Evolutionary conservation across 2,797 vertebrate genomes (phyloP).

Genomic region (Pyrocephalus nanus): DNA sequence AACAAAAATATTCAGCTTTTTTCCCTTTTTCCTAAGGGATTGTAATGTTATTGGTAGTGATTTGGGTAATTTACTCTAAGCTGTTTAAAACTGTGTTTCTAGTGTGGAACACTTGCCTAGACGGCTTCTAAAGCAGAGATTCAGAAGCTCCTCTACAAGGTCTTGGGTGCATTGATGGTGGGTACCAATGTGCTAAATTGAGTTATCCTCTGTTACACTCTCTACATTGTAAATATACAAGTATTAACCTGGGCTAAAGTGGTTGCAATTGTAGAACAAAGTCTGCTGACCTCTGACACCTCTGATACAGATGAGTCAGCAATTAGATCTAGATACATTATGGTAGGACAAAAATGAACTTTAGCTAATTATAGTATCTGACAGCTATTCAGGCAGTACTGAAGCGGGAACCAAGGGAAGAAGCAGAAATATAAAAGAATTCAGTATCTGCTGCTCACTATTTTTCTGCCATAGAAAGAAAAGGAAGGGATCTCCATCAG

Average conservation of each 20-base stretch:
- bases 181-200: not conserved
- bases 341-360: not conserved
- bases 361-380: not conserved
- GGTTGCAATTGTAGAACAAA: not conserved
- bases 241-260: not conserved
- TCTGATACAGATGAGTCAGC: not conserved
- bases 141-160: not conserved
- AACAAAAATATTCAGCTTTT: not conserved
- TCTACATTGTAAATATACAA: not conserved
- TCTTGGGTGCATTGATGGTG: not conserved
- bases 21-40: not conserved
- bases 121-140: not conserved
- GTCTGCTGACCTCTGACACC: not conserved
- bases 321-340: not conserved
- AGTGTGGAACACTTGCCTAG: not conserved
- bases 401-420: not conserved
- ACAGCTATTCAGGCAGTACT: not conserved
- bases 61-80: not conserved
- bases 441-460: not conserved
- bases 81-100: not conserved
- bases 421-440: not conserved
- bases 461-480: not conserved
- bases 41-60: not conserved
- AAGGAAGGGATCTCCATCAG: not conserved
- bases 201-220: not conserved